Evolutionary conservation across 2,888 invertebrate genomes (phyloP).

Genomic region (Trissoscelio sp.): DNA sequence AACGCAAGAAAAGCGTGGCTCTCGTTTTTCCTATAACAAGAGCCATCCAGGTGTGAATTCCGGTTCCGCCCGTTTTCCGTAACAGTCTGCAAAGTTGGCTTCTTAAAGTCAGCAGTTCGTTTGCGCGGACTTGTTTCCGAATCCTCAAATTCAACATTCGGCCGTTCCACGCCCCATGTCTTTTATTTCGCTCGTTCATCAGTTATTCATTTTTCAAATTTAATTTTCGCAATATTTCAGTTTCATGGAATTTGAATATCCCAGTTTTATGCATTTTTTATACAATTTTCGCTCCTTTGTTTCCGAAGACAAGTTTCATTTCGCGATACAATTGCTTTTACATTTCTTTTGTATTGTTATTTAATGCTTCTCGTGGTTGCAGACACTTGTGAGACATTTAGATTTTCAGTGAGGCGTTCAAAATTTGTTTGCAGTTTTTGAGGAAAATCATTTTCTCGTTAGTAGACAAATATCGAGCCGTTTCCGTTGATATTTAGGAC

Average conservation of each 20-base stretch:
- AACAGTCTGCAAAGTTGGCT: slow-evolving; percentile 27
- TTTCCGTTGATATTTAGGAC: slow-evolving; percentile 3
- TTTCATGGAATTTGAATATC: background rate
- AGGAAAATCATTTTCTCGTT: background rate
- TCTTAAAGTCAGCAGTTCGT: slow-evolving; percentile 35
- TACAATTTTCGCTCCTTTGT: too few species aligned
- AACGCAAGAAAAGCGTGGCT: background rate
- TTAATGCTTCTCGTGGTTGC: background rate
- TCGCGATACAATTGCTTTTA: too few species aligned
- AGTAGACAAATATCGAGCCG: background rate
- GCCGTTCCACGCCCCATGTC: background rate
- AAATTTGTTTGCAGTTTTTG: background rate
- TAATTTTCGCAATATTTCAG: background rate
- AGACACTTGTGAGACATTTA: too few species aligned
- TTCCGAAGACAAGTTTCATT: too few species aligned
- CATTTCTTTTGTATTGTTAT: background rate
- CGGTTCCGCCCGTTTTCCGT: slow-evolving; percentile 19
- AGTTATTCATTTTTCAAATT: slow-evolving; percentile 18
- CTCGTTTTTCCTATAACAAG: slow-evolving; percentile 27
- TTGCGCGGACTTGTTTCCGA: background rate
- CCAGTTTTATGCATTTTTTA: too few species aligned
- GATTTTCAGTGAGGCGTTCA: background rate
- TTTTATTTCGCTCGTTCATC: slow-evolving; percentile 15
- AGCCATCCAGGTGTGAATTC: slow-evolving; percentile 45
- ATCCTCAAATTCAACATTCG: background rate